A percentile compares a stretch with the other conserved stretches of the same genome.
These are phyloP conservation scores for Hemiprocne comata DNA, from an alignment of 2,113 vertebrate species.

Conservation along the genomic window DNA sequence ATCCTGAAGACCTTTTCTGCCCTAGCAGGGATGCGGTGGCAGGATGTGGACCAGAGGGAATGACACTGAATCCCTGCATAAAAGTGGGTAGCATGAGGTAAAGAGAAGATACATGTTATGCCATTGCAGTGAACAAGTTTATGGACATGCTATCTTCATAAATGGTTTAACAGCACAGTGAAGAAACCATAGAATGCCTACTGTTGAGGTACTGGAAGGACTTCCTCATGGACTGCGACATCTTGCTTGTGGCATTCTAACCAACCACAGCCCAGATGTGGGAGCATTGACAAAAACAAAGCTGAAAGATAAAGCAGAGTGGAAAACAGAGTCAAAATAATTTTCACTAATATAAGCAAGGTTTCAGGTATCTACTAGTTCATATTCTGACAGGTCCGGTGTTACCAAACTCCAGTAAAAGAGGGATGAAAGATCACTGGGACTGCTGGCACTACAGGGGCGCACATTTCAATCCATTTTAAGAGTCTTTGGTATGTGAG, in stretches of 20 bases:
- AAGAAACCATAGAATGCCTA: not conserved
- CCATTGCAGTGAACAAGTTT: not conserved
- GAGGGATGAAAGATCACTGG: not conserved
- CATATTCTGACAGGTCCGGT: not conserved
- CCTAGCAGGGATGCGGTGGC: accelerated
- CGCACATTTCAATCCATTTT: not conserved
- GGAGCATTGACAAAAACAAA: not conserved
- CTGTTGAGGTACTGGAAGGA: not conserved
- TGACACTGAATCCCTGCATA: not conserved
- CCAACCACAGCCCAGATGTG: not conserved
- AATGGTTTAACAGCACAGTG: not conserved
- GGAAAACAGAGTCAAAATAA: not conserved
- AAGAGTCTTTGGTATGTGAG: not conserved
- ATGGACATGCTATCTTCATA: not conserved
- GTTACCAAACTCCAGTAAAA: not conserved
- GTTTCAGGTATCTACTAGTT: not conserved
- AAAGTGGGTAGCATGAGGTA: not conserved
- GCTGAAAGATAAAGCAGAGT: not conserved
- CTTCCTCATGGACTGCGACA: not conserved
- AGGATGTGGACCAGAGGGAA: not conserved
- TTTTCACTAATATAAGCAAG: not conserved
- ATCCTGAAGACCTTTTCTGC: not conserved
- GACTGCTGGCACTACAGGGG: not conserved
- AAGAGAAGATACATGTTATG: not conserved
- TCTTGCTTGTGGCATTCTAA: not conserved